Base-by-base conservation (phyloP, 2,888 invertebrate genomes). In the Agrotis exclamationis region DNA sequence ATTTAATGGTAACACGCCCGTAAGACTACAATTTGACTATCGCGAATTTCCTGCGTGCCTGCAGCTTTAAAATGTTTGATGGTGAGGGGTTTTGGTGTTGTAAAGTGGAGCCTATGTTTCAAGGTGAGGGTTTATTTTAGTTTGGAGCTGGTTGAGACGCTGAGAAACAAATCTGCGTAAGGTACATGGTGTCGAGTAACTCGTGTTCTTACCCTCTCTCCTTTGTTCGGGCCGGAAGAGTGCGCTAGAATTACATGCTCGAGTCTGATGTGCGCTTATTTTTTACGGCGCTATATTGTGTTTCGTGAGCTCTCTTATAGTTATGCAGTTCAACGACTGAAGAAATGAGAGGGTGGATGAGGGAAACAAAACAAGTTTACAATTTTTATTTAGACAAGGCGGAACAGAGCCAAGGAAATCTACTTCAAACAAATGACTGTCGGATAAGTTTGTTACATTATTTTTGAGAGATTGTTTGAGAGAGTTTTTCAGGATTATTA, bases 11-110 rank as follows among this genome's bases (percentile, higher is more conserved):
- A 93, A 92, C 93, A 92, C 92, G 92, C 95, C 91, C 93, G 95
- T 95, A 95, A 95, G 95, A 95, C 95, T 96, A 95, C 95, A 96
- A 96, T 96, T 96, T 96, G 96, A 96, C 96, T 96, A 96, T 96
- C 96, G 95, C 93, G 95, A 95, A 96, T 95, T 96, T 95, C 95
- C 94, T 93, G 93, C 93, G 90, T 91, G 85, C 84, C 85, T 90
- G 83, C 87, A 90, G 90, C 85, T 90, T 82, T 86, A 86, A 92
- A 95, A 94, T 83, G 94, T 92, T 90, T 88, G 86, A 94, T 91
- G 91, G 82, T 79, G 82, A 82, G 77, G 69, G 66, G 73, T 72
- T 81, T 81, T 88, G 74, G 74, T 88, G 84, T 88, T 80, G 86
- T 83, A 92, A 94, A 93, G 84, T 93, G 86, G 85, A 86, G 85